Evolutionary conservation across 2,888 invertebrate genomes (phyloP), one percentile per base, ranked within the genome.

Genomic region (Odontothrips loti): DNA sequence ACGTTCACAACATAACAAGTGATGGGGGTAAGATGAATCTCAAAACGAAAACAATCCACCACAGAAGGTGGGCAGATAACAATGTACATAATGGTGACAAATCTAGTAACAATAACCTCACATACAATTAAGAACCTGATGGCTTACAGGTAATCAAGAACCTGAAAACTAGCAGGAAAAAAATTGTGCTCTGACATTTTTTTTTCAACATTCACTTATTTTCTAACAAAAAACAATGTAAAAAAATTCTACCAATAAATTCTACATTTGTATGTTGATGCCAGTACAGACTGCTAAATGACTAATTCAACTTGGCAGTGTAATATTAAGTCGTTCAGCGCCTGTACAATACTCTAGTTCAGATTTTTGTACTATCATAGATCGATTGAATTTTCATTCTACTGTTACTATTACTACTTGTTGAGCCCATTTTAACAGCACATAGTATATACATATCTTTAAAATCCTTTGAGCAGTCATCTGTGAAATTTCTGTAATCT

Each of bases 271-370:
- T 27, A 75, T 23, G 68, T 75, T 75, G 68, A 75, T 75, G 68
- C 68, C 68, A 75, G 68, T 75, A 75, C 68, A 75, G 68, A 75
- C 68, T 75, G 68, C 68, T 75, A 75, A 75, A 75, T 75, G 68
- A 75, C 68, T 75, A 75, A 75, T 75, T 75, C 68, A 75, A 75
- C 68, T 75, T 75, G 68, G 68, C 68, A 75, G 68, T 75, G 68
- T 75, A 75, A 75, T 75, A 75, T 75, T 75, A 75, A 75, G 68
- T 75, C 68, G 27, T 23, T 27, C 68, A 75, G 68, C 68, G 27
- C 68, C 68, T 75, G 68, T 75, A 75, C 68, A 75, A 75, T 75
- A 75, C 68, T 75, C 68, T 75, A 75, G 27, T 75, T 75, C 68
- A 75, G 68, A 12, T 75, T 75, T 75, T 75, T 75, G 68, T 75